Percentiles rank a stretch among this genome's conserved stretches.
Conservation (phyloP, 2,888 invertebrate species). For the Schizaphis graminum region DNA sequence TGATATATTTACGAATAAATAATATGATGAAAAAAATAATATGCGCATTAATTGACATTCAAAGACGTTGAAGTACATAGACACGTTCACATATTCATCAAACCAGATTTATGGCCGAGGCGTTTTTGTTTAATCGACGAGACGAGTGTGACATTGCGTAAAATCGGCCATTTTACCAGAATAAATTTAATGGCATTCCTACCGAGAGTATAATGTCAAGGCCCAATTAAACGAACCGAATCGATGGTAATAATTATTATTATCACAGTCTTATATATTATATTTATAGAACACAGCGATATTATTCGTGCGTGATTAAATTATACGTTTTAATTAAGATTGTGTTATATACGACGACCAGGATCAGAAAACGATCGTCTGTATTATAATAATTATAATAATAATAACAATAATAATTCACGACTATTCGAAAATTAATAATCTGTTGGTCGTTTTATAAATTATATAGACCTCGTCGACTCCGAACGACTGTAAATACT, state of each 20-base stretch:
- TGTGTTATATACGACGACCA: neutral
- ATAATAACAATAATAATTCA: neutral
- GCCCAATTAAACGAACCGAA: slow-evolving; percentile 31
- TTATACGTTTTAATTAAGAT: slow-evolving; percentile 39
- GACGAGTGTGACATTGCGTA: slow-evolving; percentile 36
- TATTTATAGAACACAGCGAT: neutral
- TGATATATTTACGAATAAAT: neutral
- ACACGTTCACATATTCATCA: neutral
- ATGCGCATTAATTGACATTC: neutral
- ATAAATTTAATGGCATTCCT: slow-evolving; percentile 34
- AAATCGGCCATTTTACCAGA: slow-evolving; percentile 40
- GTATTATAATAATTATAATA: neutral
- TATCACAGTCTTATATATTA: neutral
- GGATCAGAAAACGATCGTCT: neutral
- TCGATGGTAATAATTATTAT: slow-evolving; percentile 38
- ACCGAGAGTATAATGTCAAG: slow-evolving; percentile 36
- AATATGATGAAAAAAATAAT: neutral
- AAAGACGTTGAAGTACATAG: neutral
- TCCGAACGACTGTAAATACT: neutral
- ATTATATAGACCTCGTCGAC: neutral
- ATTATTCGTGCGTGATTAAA: slow-evolving; percentile 35
- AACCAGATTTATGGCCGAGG: slow-evolving; percentile 26
- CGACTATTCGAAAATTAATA: neutral
- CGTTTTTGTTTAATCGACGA: slow-evolving; percentile 15
- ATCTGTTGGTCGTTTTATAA: neutral